Evolutionary conservation across 2,888 invertebrate genomes (phyloP), one percentile per base, ranked within the genome.

Genomic region (Athrips mouffetella): DNA sequence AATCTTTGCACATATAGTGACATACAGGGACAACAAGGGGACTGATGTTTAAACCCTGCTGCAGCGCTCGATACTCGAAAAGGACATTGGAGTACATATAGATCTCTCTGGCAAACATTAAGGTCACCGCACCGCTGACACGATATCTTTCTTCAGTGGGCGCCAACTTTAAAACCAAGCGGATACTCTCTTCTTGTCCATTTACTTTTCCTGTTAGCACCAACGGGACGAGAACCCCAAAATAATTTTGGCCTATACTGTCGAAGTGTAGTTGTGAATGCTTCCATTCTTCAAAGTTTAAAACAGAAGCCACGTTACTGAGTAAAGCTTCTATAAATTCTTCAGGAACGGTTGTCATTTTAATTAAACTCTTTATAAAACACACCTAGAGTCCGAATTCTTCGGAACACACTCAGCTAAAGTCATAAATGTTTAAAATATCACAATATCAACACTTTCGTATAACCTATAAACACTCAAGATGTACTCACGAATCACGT

Each of bases 171-270:
- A 87, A 60, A 44, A 84, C 73, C 21, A 84, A 46, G 27, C 63
- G 52, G n/a, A 78, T 51, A 46, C 39, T 55, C 29, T 65, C 54
- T 29, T 56, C 50, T 23, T 57, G 55, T 1, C 54, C 60, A 30
- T 65, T 31, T 29, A 42, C 50, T 51, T 58, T 62, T 10, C 76
- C 80, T 18, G 52, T 57, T 54, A 87, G 54, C 35, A 61, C 53
- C 35, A 81, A 58, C 4, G 87, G 86, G 30, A 86, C 58, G 18
- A 87, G 62, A 39, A 80, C 60, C 25, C 85, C 87, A 30, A 88
- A 88, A 56, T 82, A 88, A 54, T 87, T 87, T 58, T 86, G 86
- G 1, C 77, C 84, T 18, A 79, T 70, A 53, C 51, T 63, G 50
- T 80, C 65, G 48, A 86, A 81, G 35, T 63, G 67, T 58, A 62